phyloP scores from a whole-genome alignment of 1,140 invertebrate genomes.

The Drosophila bocki region DNA sequence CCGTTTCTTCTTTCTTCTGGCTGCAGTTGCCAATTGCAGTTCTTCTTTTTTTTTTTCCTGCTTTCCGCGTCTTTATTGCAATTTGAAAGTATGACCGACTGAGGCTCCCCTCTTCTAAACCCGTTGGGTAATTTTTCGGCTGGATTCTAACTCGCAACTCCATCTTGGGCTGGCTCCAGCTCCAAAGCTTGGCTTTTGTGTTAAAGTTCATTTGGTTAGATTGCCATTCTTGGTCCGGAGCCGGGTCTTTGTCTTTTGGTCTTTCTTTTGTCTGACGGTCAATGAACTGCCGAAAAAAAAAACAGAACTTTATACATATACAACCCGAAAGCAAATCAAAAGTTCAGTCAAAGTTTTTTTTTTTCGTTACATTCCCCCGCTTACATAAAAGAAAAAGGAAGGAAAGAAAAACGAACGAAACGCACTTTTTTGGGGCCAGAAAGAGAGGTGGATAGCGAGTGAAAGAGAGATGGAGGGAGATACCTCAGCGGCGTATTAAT shows the following conservation, averaged over 20 bases:
- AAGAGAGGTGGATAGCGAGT: background rate
- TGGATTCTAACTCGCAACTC: conserved; percentile 35
- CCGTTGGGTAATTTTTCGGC: conserved; percentile 47
- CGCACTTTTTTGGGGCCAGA: conserved; percentile 56
- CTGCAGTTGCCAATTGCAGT: conserved; percentile 49
- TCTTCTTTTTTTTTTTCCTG: conserved; percentile 20
- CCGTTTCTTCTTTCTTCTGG: conserved; percentile 39
- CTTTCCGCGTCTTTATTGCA: conserved; percentile 50
- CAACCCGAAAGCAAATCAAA: conserved; percentile 71
- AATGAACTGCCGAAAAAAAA: conserved; percentile 73
- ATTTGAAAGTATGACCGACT: conserved; percentile 83
- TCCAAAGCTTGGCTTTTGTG: conserved; percentile 45
- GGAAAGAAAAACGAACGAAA: conserved; percentile 47
- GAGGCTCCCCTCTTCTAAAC: conserved; percentile 20
- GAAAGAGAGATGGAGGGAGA: background rate
- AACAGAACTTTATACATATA: conserved; percentile 49
- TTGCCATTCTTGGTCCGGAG: conserved; percentile 40
- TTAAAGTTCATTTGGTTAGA: conserved; percentile 76
- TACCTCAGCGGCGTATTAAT: conserved; percentile 74
- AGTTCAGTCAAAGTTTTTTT: conserved; percentile 55
- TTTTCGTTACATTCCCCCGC: conserved; percentile 72
- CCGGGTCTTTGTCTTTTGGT: conserved; percentile 36
- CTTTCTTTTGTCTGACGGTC: conserved; percentile 72
- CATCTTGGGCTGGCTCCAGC: conserved; percentile 13
- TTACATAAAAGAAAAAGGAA: conserved; percentile 66